These are phyloP conservation scores for Hyla sarda DNA, from an alignment of 2,113 vertebrate genomes.

Conservation along the genomic window DNA sequence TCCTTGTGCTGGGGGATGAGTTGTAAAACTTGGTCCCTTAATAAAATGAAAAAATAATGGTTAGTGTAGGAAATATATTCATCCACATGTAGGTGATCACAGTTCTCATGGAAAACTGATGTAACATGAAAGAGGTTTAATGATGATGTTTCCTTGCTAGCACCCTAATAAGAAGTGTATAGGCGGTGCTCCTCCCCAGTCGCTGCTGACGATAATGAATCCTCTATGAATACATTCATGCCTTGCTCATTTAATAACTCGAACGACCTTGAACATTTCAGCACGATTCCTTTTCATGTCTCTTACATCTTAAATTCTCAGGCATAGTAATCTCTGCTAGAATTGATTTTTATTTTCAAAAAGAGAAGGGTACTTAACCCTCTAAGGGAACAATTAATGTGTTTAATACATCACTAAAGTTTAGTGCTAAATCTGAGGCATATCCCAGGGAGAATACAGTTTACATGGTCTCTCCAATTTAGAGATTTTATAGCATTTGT, in stretches of 20 bases:
- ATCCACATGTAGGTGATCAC: neutral
- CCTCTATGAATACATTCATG: slow-evolving; percentile 57
- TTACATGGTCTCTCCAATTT: slow-evolving; percentile 54
- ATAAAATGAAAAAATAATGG: slow-evolving; percentile 39
- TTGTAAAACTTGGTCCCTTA: slow-evolving; percentile 64
- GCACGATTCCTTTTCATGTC: slow-evolving; percentile 50
- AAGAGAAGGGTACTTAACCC: slow-evolving; percentile 41
- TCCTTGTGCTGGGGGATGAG: slow-evolving; percentile 63
- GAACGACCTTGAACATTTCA: slow-evolving; percentile 56
- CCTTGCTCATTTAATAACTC: slow-evolving; percentile 54
- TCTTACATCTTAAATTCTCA: slow-evolving; percentile 55
- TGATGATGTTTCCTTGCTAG: neutral
- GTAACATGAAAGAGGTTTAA: neutral
- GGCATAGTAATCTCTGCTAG: slow-evolving; percentile 53
- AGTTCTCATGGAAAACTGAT: neutral
- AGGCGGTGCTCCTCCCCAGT: slow-evolving; percentile 21
- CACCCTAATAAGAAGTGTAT: slow-evolving; percentile 17
- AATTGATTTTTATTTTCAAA: slow-evolving; percentile 50
- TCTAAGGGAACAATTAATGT: slow-evolving; percentile 59
- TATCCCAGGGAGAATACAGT: slow-evolving; percentile 47
- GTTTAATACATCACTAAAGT: slow-evolving; percentile 55
- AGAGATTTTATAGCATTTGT: slow-evolving; percentile 53
- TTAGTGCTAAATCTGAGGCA: slow-evolving; percentile 49
- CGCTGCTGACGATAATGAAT: slow-evolving; percentile 47
- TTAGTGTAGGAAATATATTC: neutral